phyloP scores from a whole-genome alignment of 2,888 invertebrate genomes.

The Phragmatobia fuliginosa region DNA sequence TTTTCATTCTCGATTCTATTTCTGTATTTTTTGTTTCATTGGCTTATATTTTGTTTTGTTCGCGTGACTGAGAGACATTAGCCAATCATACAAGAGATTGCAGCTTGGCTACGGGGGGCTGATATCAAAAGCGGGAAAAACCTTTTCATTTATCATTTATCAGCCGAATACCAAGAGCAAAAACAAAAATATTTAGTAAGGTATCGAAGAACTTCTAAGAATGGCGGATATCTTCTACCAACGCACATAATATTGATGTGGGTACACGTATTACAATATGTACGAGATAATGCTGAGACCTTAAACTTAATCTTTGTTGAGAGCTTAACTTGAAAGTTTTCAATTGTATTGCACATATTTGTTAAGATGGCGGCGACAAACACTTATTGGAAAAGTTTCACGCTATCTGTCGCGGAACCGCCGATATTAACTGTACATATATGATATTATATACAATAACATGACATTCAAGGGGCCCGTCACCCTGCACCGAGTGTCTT shows the following conservation, averaged over 20 bases:
- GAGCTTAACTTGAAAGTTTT: not conserved
- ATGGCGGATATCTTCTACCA: not conserved
- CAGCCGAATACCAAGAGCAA: not conserved
- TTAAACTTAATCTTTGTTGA: not conserved
- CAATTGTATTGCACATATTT: slow-evolving; percentile 7
- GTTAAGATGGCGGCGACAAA: slow-evolving; percentile 4
- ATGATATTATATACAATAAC: not conserved
- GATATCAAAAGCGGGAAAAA: not conserved
- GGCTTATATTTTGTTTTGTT: too few species aligned
- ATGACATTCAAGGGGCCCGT: not conserved
- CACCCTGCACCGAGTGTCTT: not conserved
- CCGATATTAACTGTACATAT: not conserved
- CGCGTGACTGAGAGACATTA: too few species aligned
- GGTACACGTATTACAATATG: not conserved
- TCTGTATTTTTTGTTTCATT: too few species aligned
- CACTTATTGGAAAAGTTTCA: slow-evolving; percentile 19
- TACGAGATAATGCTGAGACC: not conserved
- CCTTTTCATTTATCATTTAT: not conserved
- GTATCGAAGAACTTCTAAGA: not conserved
- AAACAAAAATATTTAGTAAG: not conserved
- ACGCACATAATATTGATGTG: not conserved
- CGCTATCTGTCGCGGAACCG: not conserved
- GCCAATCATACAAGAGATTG: too few species aligned
- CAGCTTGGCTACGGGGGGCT: too few species aligned
- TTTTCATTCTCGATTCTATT: too few species aligned